Conservation (phyloP, 2,888 invertebrate genomes). For the Junonia oenone region DNA sequence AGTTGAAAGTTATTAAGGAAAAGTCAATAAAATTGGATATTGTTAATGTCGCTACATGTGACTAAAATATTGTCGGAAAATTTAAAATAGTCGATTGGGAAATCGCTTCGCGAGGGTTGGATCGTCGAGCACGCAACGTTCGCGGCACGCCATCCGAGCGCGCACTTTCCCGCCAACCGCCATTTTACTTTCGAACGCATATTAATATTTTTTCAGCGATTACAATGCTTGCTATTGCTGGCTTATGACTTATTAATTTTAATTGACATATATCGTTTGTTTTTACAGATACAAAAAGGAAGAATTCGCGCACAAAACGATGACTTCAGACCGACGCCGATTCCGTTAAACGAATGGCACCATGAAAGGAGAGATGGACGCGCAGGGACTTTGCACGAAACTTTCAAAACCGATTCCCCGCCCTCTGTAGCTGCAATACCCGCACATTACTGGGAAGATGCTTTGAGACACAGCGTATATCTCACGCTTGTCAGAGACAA, state of each 20-base stretch:
- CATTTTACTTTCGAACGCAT: slow-evolving; percentile 78
- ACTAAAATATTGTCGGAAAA: slow-evolving; percentile 30
- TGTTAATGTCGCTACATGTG: not conserved
- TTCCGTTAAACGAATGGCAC: slow-evolving; percentile 61
- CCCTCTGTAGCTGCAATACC: slow-evolving; percentile 44
- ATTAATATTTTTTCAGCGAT: slow-evolving; percentile 47
- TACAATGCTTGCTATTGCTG: slow-evolving; percentile 21
- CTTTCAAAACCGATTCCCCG: slow-evolving; percentile 41
- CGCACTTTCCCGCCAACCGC: slow-evolving; percentile 62
- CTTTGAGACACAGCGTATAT: slow-evolving; percentile 83
- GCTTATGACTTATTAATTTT: slow-evolving; percentile 24
- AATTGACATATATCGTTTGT: slow-evolving; percentile 14
- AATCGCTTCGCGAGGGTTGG: slow-evolving; percentile 48
- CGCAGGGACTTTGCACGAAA: slow-evolving; percentile 49
- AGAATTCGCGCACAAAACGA: slow-evolving; percentile 46
- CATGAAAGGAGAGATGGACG: slow-evolving; percentile 38
- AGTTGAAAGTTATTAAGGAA: not conserved
- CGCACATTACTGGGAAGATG: slow-evolving; percentile 82
- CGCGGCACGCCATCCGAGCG: slow-evolving; percentile 44
- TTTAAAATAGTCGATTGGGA: slow-evolving; percentile 58
- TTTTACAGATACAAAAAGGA: slow-evolving; percentile 55
- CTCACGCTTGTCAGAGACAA: slow-evolving; percentile 81
- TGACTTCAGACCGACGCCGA: slow-evolving; percentile 66
- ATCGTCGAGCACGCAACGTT: slow-evolving; percentile 52
- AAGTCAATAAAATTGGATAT: not conserved